Percentiles rank a stretch among this genome's conserved stretches.
Evolutionary conservation across 2,113 vertebrate species (phyloP).

Genomic region (Coreoperca whiteheadi): DNA sequence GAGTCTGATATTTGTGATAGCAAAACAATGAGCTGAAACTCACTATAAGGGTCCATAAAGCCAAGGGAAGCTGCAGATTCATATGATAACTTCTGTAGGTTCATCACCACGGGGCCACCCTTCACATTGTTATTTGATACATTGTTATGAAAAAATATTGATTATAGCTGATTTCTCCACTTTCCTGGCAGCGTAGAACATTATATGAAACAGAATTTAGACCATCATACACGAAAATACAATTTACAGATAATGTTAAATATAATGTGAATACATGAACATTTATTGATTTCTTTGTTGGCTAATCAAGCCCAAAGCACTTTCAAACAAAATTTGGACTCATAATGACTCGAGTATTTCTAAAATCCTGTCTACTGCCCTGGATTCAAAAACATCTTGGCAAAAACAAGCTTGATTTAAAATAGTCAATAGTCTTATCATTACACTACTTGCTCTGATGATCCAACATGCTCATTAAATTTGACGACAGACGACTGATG

Average conservation of each 20-base stretch:
- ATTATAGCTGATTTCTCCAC: too few relatives aligned
- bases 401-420: neutral
- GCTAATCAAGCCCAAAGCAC: neutral
- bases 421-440: neutral
- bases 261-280: neutral
- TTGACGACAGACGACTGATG: neutral
- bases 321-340: neutral
- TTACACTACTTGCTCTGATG: neutral
- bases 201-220: too few relatives aligned
- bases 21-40: too few relatives aligned
- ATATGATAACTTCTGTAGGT: too few relatives aligned
- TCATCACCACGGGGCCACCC: too few relatives aligned
- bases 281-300: neutral
- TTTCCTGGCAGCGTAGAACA: neutral
- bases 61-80: too few relatives aligned
- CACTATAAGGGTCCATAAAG: too few relatives aligned
- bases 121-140: too few relatives aligned
- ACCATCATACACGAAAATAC: neutral
- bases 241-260: neutral
- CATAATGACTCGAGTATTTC: neutral
- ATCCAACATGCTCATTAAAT: constrained; percentile 4
- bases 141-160: too few relatives aligned
- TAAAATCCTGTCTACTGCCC: too few relatives aligned
- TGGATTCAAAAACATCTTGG: neutral
- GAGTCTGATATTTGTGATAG: too few relatives aligned